A percentile compares a stretch with the other conserved stretches of the same genome.
Evolutionary conservation across 2,797 vertebrate genomes (phyloP).

Genomic region (Chloroceryle amazona): DNA sequence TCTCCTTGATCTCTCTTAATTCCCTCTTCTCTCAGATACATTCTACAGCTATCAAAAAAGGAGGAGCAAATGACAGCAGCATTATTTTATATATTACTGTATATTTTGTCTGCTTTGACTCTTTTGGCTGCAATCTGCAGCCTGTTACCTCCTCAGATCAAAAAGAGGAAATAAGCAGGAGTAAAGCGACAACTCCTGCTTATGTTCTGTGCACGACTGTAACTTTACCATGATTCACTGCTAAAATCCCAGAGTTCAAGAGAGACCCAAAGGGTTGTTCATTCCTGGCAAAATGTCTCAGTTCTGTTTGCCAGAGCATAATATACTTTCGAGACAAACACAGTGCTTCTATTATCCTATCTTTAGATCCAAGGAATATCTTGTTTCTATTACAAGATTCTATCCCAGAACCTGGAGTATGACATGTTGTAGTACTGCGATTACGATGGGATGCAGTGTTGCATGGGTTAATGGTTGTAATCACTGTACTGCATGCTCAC

Average conservation of each 20-base stretch:
- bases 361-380: neutral
- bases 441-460: neutral
- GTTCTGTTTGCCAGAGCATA: neutral
- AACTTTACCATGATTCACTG: neutral
- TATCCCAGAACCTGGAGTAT: neutral
- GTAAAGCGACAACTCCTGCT: neutral
- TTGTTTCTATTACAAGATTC: neutral
- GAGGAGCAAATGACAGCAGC: neutral
- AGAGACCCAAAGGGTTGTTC: neutral
- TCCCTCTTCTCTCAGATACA: neutral
- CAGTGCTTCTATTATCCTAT: neutral
- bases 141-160: neutral
- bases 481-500: neutral
- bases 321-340: too few relatives aligned
- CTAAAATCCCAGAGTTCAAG: neutral
- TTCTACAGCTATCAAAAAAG: neutral
- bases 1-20: neutral
- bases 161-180: neutral
- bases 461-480: neutral
- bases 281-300: neutral
- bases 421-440: neutral
- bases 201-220: neutral
- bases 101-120: neutral
- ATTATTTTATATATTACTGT: neutral
- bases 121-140: neutral